phyloP scores from a whole-genome alignment of 2,113 vertebrate species.

The Corvus cornix region DNA sequence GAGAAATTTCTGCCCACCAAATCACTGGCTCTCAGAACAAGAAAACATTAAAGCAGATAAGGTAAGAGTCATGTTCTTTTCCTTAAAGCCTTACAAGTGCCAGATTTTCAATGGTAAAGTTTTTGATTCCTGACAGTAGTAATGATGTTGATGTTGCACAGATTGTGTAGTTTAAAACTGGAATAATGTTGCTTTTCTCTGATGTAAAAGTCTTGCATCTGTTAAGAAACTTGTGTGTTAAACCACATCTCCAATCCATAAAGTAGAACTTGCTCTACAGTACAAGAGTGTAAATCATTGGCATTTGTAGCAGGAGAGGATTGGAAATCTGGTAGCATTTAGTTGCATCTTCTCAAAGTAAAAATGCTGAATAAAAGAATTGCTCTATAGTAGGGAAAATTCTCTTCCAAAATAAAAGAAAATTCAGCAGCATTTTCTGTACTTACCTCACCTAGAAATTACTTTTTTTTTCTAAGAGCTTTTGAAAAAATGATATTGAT shows the following conservation, averaged over 20 bases:
- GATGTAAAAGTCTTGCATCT: neutral
- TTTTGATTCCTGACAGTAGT: neutral
- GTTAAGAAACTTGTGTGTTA: neutral
- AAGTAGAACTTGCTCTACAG: neutral
- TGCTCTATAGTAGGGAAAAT: neutral
- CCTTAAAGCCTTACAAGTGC: neutral
- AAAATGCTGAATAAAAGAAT: neutral
- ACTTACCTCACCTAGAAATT: neutral
- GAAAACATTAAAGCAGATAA: slow-evolving; percentile 97
- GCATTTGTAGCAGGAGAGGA: neutral
- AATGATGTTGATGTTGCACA: neutral
- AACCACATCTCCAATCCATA: neutral
- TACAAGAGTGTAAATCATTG: neutral
- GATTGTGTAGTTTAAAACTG: neutral
- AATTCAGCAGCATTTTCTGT: neutral
- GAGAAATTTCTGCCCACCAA: slow-evolving; percentile 91
- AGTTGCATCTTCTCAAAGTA: neutral
- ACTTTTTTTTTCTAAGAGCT: neutral
- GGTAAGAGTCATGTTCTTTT: slow-evolving; percentile 66
- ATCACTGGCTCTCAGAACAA: slow-evolving; percentile 95
- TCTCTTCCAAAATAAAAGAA: neutral
- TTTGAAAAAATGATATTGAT: neutral
- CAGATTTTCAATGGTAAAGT: neutral
- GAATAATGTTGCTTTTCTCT: neutral
- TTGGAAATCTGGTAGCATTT: neutral